Base-by-base conservation (phyloP, 1,140 invertebrate genomes). In the Cyclina sinensis region DNA sequence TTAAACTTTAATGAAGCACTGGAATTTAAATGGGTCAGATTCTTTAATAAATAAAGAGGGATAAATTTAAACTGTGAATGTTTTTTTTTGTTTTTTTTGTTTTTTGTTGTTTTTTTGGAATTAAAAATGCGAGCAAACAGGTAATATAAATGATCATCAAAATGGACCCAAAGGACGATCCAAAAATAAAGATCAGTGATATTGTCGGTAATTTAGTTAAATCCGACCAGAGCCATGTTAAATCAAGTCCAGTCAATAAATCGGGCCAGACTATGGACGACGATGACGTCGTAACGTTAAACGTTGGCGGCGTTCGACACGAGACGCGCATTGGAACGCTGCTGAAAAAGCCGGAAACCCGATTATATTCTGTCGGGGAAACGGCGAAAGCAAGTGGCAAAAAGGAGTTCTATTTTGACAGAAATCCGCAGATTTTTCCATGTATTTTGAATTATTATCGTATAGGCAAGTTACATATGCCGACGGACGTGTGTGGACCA, bases 361-460 rank as follows among this genome's bases (percentile, higher is more conserved):
- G 79, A 27, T 24, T 90, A 3, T 76, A 87, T 32, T 57, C 83
- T 3, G 78, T 90, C 12, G 89, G 65, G 1, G 85, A 88, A 32
- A 74, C 85, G 9, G 89, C 89, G 18, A 87, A 80, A 73, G 70
- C 65, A 7, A 83, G 54, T 24, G 89, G 82, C 27, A 54, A 65
- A n/a, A 83, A 70, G 16, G 99, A 99, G 95, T 99, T 99, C 96
- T 99, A 99, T 96, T 99, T 99, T 96, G 99, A 99, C 95, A 97
- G 99, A 93, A 99, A 99, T 96, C 99, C 99, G 43, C 99, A 99
- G 94, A 98, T 99, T 92, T 99, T 99, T 96, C 97, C 99, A 74
- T 98, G 99, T 95, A 99, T 99, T 94, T 97, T 99, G 86, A 99
- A 99, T 95, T 99, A 99, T 94, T 99, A 99, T 95, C 97, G 99